Percentiles rank a stretch among this genome's conserved stretches.
Evolutionary conservation across 2,888 invertebrate genomes (phyloP).

Genomic region (Ypsolopha scabrella): DNA sequence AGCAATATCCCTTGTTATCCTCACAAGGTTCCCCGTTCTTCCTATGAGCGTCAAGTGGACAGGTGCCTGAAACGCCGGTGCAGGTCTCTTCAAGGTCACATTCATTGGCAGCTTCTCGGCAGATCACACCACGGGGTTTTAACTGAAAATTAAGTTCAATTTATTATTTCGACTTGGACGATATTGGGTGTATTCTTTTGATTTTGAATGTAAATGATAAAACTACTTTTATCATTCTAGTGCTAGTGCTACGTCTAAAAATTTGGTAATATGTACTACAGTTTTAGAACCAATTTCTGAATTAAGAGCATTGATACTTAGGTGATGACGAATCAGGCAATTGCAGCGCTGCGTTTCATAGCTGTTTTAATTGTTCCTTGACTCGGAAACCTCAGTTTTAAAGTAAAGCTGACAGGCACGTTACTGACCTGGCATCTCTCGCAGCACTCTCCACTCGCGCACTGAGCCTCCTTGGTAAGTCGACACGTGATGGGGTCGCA

Average conservation of each 20-base stretch:
- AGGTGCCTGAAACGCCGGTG: constrained; percentile 88
- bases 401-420: not conserved
- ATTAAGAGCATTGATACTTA: too few relatives aligned
- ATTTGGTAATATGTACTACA: too few relatives aligned
- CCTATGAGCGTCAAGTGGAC: constrained; percentile 90
- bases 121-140: constrained; percentile 80
- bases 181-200: too few relatives aligned
- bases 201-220: too few relatives aligned
- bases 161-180: not conserved
- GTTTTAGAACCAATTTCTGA: too few relatives aligned
- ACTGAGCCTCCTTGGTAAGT: constrained; percentile 92
- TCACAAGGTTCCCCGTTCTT: constrained; percentile 94
- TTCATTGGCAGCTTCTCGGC: constrained; percentile 89
- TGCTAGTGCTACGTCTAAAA: too few relatives aligned
- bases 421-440: constrained; percentile 84
- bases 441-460: constrained; percentile 94
- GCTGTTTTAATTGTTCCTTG: too few relatives aligned
- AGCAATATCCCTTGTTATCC: constrained; percentile 83
- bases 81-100: constrained; percentile 97
- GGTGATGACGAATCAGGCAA: too few relatives aligned
- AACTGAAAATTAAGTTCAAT: constrained; percentile 76
- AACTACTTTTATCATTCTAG: too few relatives aligned
- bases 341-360: too few relatives aligned
- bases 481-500: constrained; percentile 98
- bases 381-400: too few relatives aligned